Conservation (phyloP, 2,888 invertebrate species). For the Lithophane semibrunnea region DNA sequence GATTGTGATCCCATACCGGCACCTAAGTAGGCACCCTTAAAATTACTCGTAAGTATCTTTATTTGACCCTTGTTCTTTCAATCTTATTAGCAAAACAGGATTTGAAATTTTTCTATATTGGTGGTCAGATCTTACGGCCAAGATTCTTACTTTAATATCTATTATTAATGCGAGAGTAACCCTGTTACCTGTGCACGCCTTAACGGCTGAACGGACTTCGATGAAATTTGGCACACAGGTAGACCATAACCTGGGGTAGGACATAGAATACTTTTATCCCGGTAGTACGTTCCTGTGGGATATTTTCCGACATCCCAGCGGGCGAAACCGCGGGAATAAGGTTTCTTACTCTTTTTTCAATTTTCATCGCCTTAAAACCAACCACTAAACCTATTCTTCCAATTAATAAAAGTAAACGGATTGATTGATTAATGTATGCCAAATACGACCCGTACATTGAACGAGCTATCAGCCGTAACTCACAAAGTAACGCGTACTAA, state of each 20-base stretch:
- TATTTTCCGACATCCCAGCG: no score
- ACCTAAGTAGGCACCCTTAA: constrained; percentile 16
- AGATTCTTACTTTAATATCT: no score
- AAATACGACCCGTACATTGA: constrained; percentile 14
- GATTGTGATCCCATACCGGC: constrained; percentile 24
- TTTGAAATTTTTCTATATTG: neutral
- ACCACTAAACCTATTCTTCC: constrained; percentile 22
- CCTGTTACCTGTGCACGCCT: no score
- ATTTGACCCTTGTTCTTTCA: neutral
- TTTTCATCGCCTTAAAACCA: neutral
- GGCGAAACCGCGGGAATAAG: no score
- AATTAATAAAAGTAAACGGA: constrained; percentile 19
- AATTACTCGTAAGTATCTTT: constrained; percentile 34
- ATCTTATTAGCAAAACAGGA: neutral
- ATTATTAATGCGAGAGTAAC: no score
- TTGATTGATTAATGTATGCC: constrained; percentile 44
- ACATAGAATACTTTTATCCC: no score
- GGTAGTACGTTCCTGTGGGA: no score
- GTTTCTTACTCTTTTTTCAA: no score
- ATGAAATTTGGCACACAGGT: no score
- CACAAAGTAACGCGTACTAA: constrained; percentile 54
- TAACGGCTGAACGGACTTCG: no score
- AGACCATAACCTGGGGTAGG: no score
- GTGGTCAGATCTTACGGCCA: no score
- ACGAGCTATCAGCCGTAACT: constrained; percentile 47